A percentile compares a stretch with the other conserved stretches of the same genome.
phyloP scores from a whole-genome alignment of 64 coral and sea anemone genomes.

The Porites lutea region DNA sequence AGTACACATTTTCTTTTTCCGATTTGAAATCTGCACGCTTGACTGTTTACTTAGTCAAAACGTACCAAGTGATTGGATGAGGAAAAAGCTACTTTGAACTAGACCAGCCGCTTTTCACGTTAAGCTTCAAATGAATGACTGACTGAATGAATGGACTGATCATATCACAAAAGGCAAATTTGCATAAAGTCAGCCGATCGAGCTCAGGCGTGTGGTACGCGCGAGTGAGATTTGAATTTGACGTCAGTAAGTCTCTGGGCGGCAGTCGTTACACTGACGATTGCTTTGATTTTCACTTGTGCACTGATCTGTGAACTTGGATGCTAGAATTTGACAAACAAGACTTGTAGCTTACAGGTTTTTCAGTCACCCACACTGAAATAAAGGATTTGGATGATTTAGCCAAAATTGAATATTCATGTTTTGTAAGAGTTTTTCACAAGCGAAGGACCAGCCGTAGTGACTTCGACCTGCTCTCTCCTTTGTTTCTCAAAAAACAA shows the following conservation, averaged over 20 bases:
- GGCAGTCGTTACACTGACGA: background rate
- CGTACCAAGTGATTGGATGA: constrained; percentile 41
- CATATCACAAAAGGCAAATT: constrained; percentile 59
- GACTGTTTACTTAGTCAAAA: constrained; percentile 38
- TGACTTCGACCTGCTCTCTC: constrained; percentile 55
- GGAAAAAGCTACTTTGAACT: constrained; percentile 46
- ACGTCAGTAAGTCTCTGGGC: background rate
- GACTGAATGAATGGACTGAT: constrained; percentile 53
- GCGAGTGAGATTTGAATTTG: constrained; percentile 17
- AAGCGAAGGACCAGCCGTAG: constrained; percentile 53
- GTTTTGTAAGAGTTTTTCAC: constrained; percentile 48
- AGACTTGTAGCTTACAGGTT: constrained; percentile 55
- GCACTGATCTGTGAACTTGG: constrained; percentile 51
- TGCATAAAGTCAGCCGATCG: constrained; percentile 43
- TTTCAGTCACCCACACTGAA: constrained; percentile 72
- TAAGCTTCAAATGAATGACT: constrained; percentile 46
- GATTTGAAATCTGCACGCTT: constrained; percentile 46
- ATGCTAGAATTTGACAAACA: constrained; percentile 57
- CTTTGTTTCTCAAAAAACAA: constrained; percentile 46
- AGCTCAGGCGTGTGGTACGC: constrained; percentile 18
- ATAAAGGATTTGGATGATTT: constrained; percentile 50
- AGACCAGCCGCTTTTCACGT: constrained; percentile 49
- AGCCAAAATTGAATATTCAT: constrained; percentile 82
- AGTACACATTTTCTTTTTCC: constrained; percentile 38
- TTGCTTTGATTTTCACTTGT: constrained; percentile 21